A percentile compares a stretch with the other conserved stretches of the same genome.
Evolutionary conservation across 2,888 invertebrate species (phyloP).

Genomic region (Agriopis aurantiaria): DNA sequence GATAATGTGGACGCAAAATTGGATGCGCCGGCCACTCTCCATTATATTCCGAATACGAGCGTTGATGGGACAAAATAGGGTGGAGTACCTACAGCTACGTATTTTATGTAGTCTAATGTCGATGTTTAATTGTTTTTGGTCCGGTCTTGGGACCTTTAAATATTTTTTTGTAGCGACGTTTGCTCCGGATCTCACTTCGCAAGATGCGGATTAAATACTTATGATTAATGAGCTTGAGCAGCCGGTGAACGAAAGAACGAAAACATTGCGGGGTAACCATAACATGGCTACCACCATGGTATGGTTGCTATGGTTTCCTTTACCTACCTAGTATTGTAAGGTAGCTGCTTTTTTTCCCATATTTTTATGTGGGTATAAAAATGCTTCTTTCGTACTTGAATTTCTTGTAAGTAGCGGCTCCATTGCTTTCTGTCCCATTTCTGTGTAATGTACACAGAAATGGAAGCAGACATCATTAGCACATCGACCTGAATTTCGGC

Average conservation of each 20-base stretch:
- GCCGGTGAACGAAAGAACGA: no score
- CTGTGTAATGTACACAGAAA: neutral
- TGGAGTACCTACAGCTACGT: constrained; percentile 12
- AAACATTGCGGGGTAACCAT: no score
- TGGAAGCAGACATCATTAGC: neutral
- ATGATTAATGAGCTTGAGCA: no score
- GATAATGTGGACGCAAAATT: constrained; percentile 70
- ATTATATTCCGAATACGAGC: constrained; percentile 53
- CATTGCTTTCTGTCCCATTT: neutral
- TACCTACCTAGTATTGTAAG: neutral
- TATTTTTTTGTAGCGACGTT: no score
- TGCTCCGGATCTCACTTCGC: no score
- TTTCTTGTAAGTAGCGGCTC: neutral
- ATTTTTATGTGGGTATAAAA: no score
- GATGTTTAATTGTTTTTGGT: no score
- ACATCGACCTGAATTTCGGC: neutral
- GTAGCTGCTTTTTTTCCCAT: neutral
- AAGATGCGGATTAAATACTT: no score
- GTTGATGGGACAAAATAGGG: constrained; percentile 36
- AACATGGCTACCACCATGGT: no score
- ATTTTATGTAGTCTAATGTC: no score
- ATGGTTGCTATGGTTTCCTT: no score
- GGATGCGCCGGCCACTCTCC: constrained; percentile 58
- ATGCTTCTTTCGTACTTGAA: neutral
- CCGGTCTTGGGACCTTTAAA: no score